Evolutionary conservation across 2,113 vertebrate genomes (phyloP), one percentile per base, ranked within the genome.

Genomic region (Atherinomorus stipes): DNA sequence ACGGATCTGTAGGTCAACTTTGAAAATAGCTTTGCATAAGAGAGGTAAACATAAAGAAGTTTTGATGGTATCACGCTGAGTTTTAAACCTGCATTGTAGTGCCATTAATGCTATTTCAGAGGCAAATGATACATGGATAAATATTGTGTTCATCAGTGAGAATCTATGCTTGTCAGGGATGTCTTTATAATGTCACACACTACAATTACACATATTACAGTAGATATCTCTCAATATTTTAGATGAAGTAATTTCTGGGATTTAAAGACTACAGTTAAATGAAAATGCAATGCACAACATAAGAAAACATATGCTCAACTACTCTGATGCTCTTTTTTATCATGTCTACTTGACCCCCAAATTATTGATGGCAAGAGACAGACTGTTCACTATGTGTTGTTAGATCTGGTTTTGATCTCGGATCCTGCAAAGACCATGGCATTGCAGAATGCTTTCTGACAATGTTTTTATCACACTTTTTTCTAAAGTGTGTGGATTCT

Each of bases 1-100:
- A 13, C 45, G 76, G 68, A 64, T 78, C 78, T 66, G 13, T 44
- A 53, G 81, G 70, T 84, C 63, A 64, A 42, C 57, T 42, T 70
- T 70, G 22, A 75, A 60, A 75, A 34, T 34, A 34, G 31, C 31
- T 34, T 34, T 34, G 31, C 15, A 67, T 59, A 71, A 50, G 66
- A 60, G 78, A 76, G 44, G 37, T 37, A 52, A 71, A 63, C 44
- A 11, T 78, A 69, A 61, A 59, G 59, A 54, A 42, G 37, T 67
- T 80, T 72, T 37, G 62, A 0, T 34, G 51, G 23, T 40, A 66
- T 57, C 58, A 58, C 34, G 19, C 53, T 58, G 45, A 60, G 64
- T 40, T 52, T 58, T 50, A 62, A 53, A 57, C 31, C 19, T 57
- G 38, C 50, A 34, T 21, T 54, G 9, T 75, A 40, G 49, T 53